Conservation (phyloP, 2,888 invertebrate genomes). For the Cistogaster globosa region DNA sequence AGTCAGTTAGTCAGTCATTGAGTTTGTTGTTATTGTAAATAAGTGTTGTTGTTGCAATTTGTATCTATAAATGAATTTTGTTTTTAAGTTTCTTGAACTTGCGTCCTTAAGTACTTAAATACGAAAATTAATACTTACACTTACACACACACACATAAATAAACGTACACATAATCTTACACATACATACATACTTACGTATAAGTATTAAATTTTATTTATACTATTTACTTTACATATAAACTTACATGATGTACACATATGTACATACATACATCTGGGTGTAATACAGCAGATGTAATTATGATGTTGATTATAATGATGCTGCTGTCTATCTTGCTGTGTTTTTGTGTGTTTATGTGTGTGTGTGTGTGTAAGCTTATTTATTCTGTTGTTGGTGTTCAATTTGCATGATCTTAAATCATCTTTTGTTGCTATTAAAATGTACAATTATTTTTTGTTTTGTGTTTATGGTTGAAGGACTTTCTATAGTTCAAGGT, state of each 20-base stretch:
- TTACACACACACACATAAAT: not conserved
- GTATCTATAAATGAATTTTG: conserved; percentile 4
- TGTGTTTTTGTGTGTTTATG: conserved; percentile 4
- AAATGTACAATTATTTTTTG: conserved; percentile 35
- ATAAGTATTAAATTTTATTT: conserved; percentile 19
- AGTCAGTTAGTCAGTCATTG: conserved; percentile 27
- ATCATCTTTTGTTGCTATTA: conserved; percentile 54
- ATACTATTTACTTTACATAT: conserved; percentile 36
- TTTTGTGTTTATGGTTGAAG: conserved; percentile 36
- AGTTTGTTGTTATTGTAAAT: conserved; percentile 58
- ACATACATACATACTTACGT: not conserved
- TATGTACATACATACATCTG: not conserved
- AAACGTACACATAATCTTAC: not conserved
- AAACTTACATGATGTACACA: conserved; percentile 8
- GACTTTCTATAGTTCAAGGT: conserved; percentile 64
- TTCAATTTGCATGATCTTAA: conserved; percentile 58
- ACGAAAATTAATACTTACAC: conserved; percentile 31
- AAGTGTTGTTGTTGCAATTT: not conserved
- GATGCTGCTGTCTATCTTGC: conserved; percentile 11
- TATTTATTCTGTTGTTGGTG: conserved; percentile 27
- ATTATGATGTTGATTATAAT: conserved; percentile 18
- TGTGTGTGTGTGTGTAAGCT: conserved; percentile 25
- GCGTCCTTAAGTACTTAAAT: conserved; percentile 77
- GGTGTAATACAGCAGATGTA: conserved; percentile 17
- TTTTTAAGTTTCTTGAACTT: conserved; percentile 78